These are phyloP conservation scores for Caenorhabditis imperialis DNA, from an alignment of 2,888 invertebrate genomes.

Conservation along the genomic window DNA sequence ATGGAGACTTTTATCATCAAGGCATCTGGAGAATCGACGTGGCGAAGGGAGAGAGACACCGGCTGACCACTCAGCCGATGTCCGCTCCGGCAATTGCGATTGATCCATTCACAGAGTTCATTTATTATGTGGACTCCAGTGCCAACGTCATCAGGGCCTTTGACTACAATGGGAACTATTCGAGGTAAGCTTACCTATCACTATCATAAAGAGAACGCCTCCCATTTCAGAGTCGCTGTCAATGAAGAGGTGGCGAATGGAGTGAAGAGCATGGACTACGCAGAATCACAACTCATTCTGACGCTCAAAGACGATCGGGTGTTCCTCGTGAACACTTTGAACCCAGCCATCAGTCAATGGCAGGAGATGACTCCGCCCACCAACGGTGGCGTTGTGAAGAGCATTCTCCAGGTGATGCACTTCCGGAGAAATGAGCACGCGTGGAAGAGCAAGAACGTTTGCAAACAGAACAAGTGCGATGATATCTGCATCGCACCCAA, in stretches of 20 bases:
- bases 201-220: too few relatives aligned
- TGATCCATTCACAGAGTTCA: slow-evolving; percentile 83
- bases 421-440: slow-evolving; percentile 28
- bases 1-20: slow-evolving; percentile 84
- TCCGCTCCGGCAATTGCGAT: slow-evolving; percentile 83
- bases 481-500: slow-evolving; percentile 48
- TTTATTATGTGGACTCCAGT: slow-evolving; percentile 83
- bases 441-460: slow-evolving; percentile 37
- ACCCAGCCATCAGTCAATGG: slow-evolving; percentile 11
- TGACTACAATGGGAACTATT: slow-evolving; percentile 84
- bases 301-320: slow-evolving; percentile 19
- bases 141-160: slow-evolving; percentile 87
- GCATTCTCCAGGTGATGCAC: slow-evolving; percentile 11
- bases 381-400: slow-evolving; percentile 3
- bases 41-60: slow-evolving; percentile 83
- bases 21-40: slow-evolving; percentile 84
- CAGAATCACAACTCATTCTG: slow-evolving; percentile 32
- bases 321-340: slow-evolving; percentile 8
- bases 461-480: slow-evolving; percentile 44
- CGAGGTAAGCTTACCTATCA: too few relatives aligned
- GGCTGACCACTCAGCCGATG: slow-evolving; percentile 84
- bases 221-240: too few relatives aligned
- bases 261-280: slow-evolving; percentile 30
- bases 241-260: slow-evolving; percentile 21
- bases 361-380: slow-evolving; percentile 18